Evolutionary conservation across 2,113 vertebrate species (phyloP).

Genomic region (Pelvicachromis taeniatus): DNA sequence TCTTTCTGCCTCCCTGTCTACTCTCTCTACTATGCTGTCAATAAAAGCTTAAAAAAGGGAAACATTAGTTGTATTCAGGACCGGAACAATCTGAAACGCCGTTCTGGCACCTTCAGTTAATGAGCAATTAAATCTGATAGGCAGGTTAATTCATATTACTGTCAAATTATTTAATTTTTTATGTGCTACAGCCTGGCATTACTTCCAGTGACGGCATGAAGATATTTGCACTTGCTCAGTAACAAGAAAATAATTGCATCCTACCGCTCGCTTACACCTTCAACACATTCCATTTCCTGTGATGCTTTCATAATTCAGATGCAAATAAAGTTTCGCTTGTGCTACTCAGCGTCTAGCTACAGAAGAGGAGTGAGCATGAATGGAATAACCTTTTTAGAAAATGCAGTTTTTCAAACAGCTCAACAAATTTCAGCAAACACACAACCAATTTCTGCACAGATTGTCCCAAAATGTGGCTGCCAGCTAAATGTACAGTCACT

Average conservation of each 20-base stretch:
- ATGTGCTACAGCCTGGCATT: neutral
- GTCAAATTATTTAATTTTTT: neutral
- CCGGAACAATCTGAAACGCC: neutral
- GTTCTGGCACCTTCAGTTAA: neutral
- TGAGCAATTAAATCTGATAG: neutral
- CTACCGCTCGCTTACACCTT: neutral
- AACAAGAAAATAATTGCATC: neutral
- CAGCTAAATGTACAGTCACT: neutral
- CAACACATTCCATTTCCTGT: neutral
- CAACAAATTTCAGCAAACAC: neutral
- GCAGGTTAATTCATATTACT: neutral
- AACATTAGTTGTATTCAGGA: neutral
- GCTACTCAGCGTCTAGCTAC: neutral
- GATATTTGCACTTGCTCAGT: neutral
- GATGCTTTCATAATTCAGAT: neutral
- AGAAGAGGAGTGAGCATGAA: neutral
- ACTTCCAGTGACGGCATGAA: neutral
- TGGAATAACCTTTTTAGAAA: neutral
- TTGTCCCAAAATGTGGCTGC: neutral
- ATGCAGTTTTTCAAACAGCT: neutral
- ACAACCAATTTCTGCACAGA: neutral
- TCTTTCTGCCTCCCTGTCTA: neutral
- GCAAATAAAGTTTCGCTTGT: neutral
- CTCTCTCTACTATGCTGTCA: neutral
- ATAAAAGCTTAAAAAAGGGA: neutral